These are phyloP conservation scores for Rhodophaea formosa DNA, from an alignment of 2,888 invertebrate species.

Conservation along the genomic window DNA sequence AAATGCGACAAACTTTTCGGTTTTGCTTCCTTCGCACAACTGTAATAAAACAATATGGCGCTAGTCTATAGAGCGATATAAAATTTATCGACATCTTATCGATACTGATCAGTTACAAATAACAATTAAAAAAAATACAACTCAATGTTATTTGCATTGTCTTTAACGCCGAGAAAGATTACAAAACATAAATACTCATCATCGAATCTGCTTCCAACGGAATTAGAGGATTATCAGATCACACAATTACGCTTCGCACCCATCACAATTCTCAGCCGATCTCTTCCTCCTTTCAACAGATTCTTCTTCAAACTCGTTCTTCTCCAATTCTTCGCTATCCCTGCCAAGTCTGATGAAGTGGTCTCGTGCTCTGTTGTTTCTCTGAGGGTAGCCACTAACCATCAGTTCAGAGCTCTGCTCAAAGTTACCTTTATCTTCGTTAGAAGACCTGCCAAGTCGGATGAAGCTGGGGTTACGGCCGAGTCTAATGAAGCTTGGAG, in stretches of 20 bases:
- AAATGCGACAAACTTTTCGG: too few species aligned
- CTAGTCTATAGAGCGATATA: too few species aligned
- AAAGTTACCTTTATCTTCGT: constrained; percentile 48
- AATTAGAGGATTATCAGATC: constrained; percentile 7
- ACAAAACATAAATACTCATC: neutral
- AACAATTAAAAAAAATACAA: neutral
- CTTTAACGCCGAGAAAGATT: neutral
- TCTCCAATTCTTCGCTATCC: constrained; percentile 64
- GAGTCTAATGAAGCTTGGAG: constrained; percentile 61
- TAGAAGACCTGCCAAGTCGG: constrained; percentile 66
- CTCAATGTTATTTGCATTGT: neutral
- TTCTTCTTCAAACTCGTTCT: constrained; percentile 47
- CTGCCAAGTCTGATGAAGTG: constrained; percentile 71
- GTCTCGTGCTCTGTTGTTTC: constrained; percentile 66
- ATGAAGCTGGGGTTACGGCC: constrained; percentile 74
- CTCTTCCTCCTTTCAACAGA: constrained; percentile 60
- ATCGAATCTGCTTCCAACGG: neutral
- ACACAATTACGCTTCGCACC: constrained; percentile 59
- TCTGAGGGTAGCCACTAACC: constrained; percentile 57
- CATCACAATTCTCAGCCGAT: constrained; percentile 49
- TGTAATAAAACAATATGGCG: too few species aligned
- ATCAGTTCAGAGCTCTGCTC: constrained; percentile 51
- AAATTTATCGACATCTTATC: too few species aligned
- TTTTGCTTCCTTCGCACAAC: too few species aligned
- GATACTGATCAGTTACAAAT: too few species aligned